Evolutionary conservation across 2,888 invertebrate genomes (phyloP), one percentile per base, ranked within the genome.

Genomic region (Troilus luridus): DNA sequence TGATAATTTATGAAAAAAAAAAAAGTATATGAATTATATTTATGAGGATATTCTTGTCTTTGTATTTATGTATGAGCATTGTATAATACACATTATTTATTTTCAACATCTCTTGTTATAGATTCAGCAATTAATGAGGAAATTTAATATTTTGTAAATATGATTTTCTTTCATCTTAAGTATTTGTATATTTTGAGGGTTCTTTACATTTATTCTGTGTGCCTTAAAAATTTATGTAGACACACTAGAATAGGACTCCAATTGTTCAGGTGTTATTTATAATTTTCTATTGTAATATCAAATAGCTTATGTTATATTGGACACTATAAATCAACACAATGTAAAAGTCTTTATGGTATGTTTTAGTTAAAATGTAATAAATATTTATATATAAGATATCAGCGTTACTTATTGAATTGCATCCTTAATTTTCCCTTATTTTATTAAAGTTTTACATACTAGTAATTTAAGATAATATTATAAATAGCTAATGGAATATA

Each of bases 311-410:
- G 56, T 62, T 91, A 91, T 91, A 91, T 91, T 91, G 88, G 88
- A 88, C 88, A 81, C 91, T 91, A 91, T 91, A 91, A 91, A 67
- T 91, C 64, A 88, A 91, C 91, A 88, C 72, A 91, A 81, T 91
- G 81, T 88, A 91, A 72, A 91, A 91, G 88, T 88, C 88, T 91
- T 88, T 88, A 91, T 91, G 88, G 91, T 88, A 91, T 88, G 88
- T 91, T 91, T 91, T 91, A 91, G 91, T 91, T 91, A 67, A 60
- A 91, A 91, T 85, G 64, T 62, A 91, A 91, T 91, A 91, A 91
- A 91, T 91, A 91, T 91, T 91, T 91, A 91, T 91, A 91, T 91
- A 91, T 91, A 91, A 85, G 85, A 85, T n/a, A 85, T 56, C 11
- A 21, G 85, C 56, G 85, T 56, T 85, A n/a, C n/a, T 41, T 85